phyloP scores from a whole-genome alignment of 23 tunicate genomes.

The Halocynthia aurantium region DNA sequence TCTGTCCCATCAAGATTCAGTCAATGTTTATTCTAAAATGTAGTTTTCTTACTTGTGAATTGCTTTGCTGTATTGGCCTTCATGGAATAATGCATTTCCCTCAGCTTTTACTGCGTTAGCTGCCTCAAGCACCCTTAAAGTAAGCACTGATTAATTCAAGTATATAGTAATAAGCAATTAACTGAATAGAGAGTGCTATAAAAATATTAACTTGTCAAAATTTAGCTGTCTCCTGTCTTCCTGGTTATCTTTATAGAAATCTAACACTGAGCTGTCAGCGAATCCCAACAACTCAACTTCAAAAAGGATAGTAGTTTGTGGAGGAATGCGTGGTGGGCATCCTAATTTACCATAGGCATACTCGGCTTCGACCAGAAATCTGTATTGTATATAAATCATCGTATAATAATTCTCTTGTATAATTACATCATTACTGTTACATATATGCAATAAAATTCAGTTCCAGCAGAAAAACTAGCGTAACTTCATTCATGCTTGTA shows the following conservation, averaged over 20 bases:
- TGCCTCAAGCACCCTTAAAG: constrained; percentile 6
- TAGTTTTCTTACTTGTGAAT: constrained; percentile 3
- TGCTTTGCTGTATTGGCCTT: constrained; percentile 19
- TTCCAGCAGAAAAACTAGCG: too few relatives aligned
- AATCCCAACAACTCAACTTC: constrained; percentile 67
- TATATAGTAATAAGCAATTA: neutral
- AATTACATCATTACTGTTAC: too few relatives aligned
- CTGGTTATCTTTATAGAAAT: constrained; percentile 30
- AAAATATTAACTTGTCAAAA: constrained; percentile 33
- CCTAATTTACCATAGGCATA: constrained; percentile 82
- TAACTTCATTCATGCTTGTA: too few relatives aligned
- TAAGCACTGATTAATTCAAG: neutral
- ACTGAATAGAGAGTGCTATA: neutral
- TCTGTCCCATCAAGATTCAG: too few relatives aligned
- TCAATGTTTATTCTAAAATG: too few relatives aligned
- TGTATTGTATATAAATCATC: neutral
- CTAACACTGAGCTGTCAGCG: constrained; percentile 32
- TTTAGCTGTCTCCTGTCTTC: constrained; percentile 35
- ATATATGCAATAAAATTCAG: too few relatives aligned
- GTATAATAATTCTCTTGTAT: too few relatives aligned
- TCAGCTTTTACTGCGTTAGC: constrained; percentile 22
- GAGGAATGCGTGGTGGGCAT: constrained; percentile 87
- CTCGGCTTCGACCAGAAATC: constrained; percentile 53
- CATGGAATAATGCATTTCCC: constrained; percentile 21
- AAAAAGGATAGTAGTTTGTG: constrained; percentile 46